Percentiles rank a stretch among this genome's conserved stretches.
Evolutionary conservation across 1,140 invertebrate genomes (phyloP).

Genomic region (Pachyrhynchus sulphureomaculatus): DNA sequence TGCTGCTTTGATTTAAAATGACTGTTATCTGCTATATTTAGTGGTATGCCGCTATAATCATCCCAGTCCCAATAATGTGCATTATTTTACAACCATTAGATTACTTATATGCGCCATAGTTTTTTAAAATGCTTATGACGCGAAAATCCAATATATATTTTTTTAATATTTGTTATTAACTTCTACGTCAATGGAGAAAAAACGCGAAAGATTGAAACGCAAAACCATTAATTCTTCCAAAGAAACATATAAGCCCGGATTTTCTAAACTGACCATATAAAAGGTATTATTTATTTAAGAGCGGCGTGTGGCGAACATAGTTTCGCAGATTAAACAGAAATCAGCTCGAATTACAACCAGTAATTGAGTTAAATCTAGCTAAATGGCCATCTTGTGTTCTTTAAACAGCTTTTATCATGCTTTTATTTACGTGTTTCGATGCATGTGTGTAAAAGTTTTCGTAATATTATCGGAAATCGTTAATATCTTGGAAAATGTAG

Average conservation of each 20-base stretch:
- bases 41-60: too few species aligned
- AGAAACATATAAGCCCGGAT: conserved; percentile 2
- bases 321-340: conserved; percentile 2
- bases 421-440: too few species aligned
- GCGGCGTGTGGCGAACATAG: conserved; percentile 1
- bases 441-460: too few species aligned
- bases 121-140: too few species aligned
- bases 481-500: too few species aligned
- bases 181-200: background rate
- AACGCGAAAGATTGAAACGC: background rate
- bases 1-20: too few species aligned
- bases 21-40: too few species aligned
- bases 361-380: background rate
- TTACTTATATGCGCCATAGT: too few species aligned
- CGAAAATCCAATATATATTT: too few species aligned
- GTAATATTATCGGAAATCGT: too few species aligned
- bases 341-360: background rate
- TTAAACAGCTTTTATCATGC: background rate
- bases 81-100: too few species aligned
- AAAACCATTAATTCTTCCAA: background rate
- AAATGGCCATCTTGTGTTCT: background rate
- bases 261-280: conserved; percentile 1
- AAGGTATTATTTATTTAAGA: background rate
- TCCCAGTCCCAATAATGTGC: too few species aligned
- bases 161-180: background rate